Evolutionary conservation across 2,113 vertebrate species (phyloP), one percentile per base, ranked within the genome.

Genomic region (Malurus melanocephalus): DNA sequence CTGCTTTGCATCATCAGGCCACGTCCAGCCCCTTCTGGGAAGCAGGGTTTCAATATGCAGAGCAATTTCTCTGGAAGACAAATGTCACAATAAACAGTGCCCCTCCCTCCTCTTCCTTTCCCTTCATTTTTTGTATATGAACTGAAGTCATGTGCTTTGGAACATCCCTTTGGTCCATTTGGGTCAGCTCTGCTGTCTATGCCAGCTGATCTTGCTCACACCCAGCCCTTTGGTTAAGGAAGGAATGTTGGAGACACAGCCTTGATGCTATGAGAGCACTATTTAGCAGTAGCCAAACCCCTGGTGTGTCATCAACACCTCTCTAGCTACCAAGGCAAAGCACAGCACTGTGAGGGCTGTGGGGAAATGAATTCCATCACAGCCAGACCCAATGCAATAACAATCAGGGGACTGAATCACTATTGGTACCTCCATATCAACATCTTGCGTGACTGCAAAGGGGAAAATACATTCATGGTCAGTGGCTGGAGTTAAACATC

Each of bases 21-120:
- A 56, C 52, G 13, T 42, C 18, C 49, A 92, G 3, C 10, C 30
- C 17, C 45, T 32, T 67, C 10, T 21, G 11, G 11, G 17, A 80
- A 55, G 26, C 4, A 45, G 22, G 7, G 3, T 57, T 66, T 92
- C 28, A 32, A 6, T 27, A 27, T 0, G 0, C 0, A 0, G 7
- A 38, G 20, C 2, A 4, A 11, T 42, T 90, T 4, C 26, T 75
- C 42, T 3, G 2, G 35, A 89, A 73, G 28, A 33, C 6, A 73
- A 68, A 60, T 1, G 0, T 27, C 10, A 3, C 12, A 45, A 14
- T 20, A 51, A 49, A 1, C 1, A 66, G 78, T 18, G 2, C 3
- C 2, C 2, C 9, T 8, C 2, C 7, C 2, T 38, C 24, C 21
- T 40, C 13, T 16, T 78, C 28, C 13, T 59, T 64, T 85, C 20